Evolutionary conservation across 2,113 vertebrate species (phyloP).

Genomic region (Baryphthengus martii): DNA sequence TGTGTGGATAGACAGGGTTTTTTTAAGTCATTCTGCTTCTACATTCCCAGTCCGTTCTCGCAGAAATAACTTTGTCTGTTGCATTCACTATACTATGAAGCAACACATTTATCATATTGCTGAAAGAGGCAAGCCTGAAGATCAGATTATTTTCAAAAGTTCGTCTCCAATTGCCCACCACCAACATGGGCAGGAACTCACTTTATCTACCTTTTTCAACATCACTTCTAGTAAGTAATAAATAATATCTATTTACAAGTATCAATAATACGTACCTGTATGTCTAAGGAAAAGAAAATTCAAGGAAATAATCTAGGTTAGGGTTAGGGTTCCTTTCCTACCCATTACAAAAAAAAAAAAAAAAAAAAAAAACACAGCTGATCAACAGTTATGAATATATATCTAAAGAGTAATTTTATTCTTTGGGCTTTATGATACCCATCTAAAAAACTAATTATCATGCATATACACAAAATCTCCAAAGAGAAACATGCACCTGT

Average conservation of each 20-base stretch:
- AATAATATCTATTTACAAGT: not conserved
- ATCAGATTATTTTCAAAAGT: slow-evolving; percentile 23
- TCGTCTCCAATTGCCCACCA: not conserved
- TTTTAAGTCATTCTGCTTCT: slow-evolving; percentile 65
- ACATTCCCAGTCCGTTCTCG: slow-evolving; percentile 1
- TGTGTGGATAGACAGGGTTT: slow-evolving; percentile 62
- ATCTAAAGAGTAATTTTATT: not conserved
- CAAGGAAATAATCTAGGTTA: not conserved
- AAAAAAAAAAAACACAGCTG: not conserved
- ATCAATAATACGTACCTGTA: not conserved
- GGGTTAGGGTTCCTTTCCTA: not conserved
- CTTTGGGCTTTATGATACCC: not conserved
- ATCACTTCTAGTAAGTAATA: not conserved
- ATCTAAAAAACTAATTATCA: not conserved
- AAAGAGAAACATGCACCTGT: not conserved
- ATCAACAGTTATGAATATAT: not conserved
- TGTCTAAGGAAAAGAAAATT: not conserved
- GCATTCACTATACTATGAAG: slow-evolving; percentile 36
- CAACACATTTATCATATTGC: slow-evolving; percentile 58
- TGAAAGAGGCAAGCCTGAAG: slow-evolving; percentile 39
- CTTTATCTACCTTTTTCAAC: not conserved
- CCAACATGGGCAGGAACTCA: not conserved
- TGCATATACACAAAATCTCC: not conserved
- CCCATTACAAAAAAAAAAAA: not conserved
- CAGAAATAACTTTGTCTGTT: slow-evolving; percentile 55